Conservation (phyloP, 2,797 vertebrate species). For the Halcyon leucocephala region DNA sequence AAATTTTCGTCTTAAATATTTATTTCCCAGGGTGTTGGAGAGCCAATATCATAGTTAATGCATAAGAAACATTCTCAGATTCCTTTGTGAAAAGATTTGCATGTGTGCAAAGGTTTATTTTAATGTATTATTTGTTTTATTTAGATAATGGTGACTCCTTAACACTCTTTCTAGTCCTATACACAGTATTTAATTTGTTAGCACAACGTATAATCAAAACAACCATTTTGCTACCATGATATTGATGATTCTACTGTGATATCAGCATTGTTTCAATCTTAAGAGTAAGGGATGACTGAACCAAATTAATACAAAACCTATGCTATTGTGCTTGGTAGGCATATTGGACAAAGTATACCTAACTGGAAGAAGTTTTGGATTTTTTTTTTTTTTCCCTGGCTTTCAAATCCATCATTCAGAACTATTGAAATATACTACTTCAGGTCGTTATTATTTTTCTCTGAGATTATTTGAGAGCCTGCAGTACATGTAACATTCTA, state of each 20-base stretch:
- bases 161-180: background rate
- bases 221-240: background rate
- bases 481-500: background rate
- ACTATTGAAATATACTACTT: background rate
- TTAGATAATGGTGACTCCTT: background rate
- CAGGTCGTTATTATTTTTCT: background rate
- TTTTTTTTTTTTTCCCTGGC: background rate
- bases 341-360: background rate
- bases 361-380: background rate
- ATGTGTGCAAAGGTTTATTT: background rate
- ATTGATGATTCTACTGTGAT: background rate
- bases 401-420: slow-evolving; percentile 3
- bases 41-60: background rate
- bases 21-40: background rate
- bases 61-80: background rate
- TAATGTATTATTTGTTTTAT: background rate
- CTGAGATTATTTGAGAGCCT: background rate
- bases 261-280: background rate
- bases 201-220: background rate
- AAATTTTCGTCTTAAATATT: background rate
- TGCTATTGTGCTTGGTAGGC: background rate
- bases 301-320: background rate
- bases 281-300: background rate
- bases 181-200: background rate
- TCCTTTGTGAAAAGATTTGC: background rate